Evolutionary conservation across 2,888 invertebrate species (phyloP).

Genomic region (Formica aserva): DNA sequence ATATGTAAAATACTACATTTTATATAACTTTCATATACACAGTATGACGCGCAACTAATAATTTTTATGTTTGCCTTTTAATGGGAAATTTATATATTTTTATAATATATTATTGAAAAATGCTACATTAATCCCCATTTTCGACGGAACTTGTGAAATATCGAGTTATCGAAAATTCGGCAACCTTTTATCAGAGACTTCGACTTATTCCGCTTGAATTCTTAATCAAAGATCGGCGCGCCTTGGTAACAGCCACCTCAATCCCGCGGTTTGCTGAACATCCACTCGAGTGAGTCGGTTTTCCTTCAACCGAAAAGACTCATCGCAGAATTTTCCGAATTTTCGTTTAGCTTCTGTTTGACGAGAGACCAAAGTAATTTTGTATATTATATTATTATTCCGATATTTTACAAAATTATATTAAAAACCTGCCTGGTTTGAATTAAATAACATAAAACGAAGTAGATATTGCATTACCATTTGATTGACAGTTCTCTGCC

Average conservation of each 20-base stretch:
- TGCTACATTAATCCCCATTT: slow-evolving; percentile 6
- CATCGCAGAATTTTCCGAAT: slow-evolving; percentile 50
- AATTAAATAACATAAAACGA: background rate
- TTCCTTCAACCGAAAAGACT: slow-evolving; percentile 49
- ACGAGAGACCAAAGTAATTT: slow-evolving; percentile 30
- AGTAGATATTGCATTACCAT: background rate
- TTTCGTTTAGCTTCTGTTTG: slow-evolving; percentile 24
- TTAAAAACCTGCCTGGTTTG: slow-evolving; percentile 29
- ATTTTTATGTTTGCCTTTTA: slow-evolving; percentile 3
- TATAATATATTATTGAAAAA: background rate
- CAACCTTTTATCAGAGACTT: slow-evolving; percentile 71
- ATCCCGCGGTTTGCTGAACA: slow-evolving; percentile 70
- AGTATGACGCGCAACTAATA: background rate
- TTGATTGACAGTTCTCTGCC: background rate
- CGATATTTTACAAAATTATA: slow-evolving; percentile 38
- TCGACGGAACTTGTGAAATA: background rate
- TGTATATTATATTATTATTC: slow-evolving; percentile 16
- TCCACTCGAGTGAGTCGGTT: slow-evolving; percentile 46
- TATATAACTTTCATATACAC: background rate
- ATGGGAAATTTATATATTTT: background rate
- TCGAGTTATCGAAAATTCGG: slow-evolving; percentile 45
- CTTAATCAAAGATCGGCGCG: slow-evolving; percentile 77
- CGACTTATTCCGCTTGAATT: slow-evolving; percentile 80
- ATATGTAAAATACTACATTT: background rate
- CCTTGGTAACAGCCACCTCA: slow-evolving; percentile 76